Conservation (phyloP, 2,113 vertebrate species). For the Noturus placidus region DNA sequence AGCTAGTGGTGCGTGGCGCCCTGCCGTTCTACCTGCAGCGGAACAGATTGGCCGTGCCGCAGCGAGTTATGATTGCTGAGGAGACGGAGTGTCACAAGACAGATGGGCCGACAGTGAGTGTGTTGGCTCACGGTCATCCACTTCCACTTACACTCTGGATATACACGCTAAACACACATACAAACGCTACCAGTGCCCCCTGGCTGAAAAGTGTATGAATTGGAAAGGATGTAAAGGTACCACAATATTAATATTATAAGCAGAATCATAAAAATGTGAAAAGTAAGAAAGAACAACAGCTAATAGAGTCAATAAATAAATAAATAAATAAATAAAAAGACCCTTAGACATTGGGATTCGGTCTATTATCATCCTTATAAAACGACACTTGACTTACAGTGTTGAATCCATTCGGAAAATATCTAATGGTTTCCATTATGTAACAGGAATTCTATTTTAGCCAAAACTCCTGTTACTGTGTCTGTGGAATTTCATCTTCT, state of each 20-base stretch:
- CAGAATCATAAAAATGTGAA: not conserved
- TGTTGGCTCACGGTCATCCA: slow-evolving; percentile 60
- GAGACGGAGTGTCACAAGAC: slow-evolving; percentile 70
- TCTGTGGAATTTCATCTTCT: not conserved
- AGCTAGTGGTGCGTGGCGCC: slow-evolving; percentile 58
- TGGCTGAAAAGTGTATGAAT: slow-evolving; percentile 29
- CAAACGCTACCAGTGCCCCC: slow-evolving; percentile 41
- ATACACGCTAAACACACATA: slow-evolving; percentile 46
- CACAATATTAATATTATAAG: not conserved
- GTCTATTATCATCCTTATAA: not conserved
- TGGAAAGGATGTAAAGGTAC: not conserved
- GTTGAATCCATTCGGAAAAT: not conserved
- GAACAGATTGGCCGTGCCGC: slow-evolving; percentile 74
- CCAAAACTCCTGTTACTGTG: not conserved
- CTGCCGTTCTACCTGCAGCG: slow-evolving; percentile 69
- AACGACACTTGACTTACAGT: not conserved
- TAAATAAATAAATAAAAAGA: not conserved
- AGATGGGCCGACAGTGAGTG: slow-evolving; percentile 72
- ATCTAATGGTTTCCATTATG: not conserved
- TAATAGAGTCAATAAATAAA: not conserved
- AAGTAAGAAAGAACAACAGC: not conserved
- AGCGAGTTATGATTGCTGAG: slow-evolving; percentile 71
- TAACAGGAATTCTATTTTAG: not conserved
- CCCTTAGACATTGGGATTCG: not conserved
- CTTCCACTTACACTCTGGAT: slow-evolving; percentile 52